Base-by-base conservation (phyloP, 2,888 invertebrate species). In the Cosmorhoe ocellata region DNA sequence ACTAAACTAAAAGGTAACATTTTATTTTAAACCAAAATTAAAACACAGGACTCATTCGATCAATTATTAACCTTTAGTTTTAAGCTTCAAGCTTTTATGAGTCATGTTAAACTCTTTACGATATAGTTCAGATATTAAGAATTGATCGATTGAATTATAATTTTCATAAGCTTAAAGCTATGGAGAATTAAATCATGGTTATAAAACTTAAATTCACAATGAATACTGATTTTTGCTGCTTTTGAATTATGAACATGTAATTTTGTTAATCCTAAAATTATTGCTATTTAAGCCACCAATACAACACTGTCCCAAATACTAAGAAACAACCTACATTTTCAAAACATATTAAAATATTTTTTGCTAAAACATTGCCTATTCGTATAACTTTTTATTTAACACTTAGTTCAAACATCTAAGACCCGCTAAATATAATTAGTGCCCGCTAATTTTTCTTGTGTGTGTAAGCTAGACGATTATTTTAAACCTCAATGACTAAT, bases 401-500 rank as follows among this genome's bases (percentile, higher is more conserved):
- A 64, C 64, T 69, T 59, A 63, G 7, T 55, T 75, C 70, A 71
- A 79, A 79, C 74, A 73, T 67, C 81, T 84, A 84, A 71, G 66
- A 63, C 66, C 65, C 62, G 65, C 83, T 82, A 84, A 76, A 66
- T 76, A 76, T 67, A 59, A 69, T 67, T 77, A 69, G 88, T 88
- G 88, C 88, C 76, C 76, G 76, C 88, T 88, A 88, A 61, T 76
- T 65, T 77, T 77, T 67, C 60, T 55, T 27, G 9, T 42, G 70
- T 74, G 67, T 67, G 80, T 84, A 80, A 79, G 69, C 78, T 82
- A 83, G 77, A 52, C 74, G 61, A 65, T 71, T 60, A 71, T 67
- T 75, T n/a, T 82, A 81, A 75, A 72, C 67, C 51, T 61, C 44
- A 67, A 68, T 73, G 66, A 69, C 63, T 64, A 18, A 3, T 18